Percentiles rank a stretch among this genome's conserved stretches.
Evolutionary conservation across 2,797 vertebrate species (phyloP).

Genomic region (Neostethus bicornis): DNA sequence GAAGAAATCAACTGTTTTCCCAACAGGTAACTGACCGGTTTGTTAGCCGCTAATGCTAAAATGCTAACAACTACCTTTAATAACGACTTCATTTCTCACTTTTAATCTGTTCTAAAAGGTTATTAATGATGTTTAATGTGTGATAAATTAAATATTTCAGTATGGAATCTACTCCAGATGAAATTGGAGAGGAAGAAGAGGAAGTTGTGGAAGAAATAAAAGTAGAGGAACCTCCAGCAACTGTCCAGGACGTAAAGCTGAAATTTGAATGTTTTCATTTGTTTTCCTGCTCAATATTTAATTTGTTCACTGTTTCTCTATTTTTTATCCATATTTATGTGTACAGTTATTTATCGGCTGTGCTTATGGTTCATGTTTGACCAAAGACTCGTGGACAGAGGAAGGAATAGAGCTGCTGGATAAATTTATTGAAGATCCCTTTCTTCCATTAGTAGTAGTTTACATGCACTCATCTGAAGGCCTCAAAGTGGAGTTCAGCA

Average conservation of each 20-base stretch:
- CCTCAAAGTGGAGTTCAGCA: slow-evolving; percentile 72
- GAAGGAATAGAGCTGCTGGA: slow-evolving; percentile 77
- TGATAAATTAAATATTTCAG: too few species aligned
- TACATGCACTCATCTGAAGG: slow-evolving; percentile 34
- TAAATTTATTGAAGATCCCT: slow-evolving; percentile 75
- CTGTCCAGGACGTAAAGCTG: too few species aligned
- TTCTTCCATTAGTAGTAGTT: slow-evolving; percentile 66
- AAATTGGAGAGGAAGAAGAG: too few species aligned
- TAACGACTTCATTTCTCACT: too few species aligned
- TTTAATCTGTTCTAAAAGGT: too few species aligned
- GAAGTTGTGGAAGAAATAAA: too few species aligned
- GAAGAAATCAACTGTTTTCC: neutral
- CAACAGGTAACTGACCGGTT: too few species aligned
- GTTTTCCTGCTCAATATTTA: neutral
- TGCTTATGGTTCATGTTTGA: slow-evolving; percentile 72
- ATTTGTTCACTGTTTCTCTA: neutral
- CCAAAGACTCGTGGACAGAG: slow-evolving; percentile 74
- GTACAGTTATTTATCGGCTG: slow-evolving; percentile 63
- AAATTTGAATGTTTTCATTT: neutral
- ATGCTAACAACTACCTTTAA: too few species aligned
- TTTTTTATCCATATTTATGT: slow-evolving; percentile 17
- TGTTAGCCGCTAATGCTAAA: too few species aligned
- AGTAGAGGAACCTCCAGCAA: too few species aligned
- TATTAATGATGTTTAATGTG: too few species aligned
- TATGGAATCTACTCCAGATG: too few species aligned